These are phyloP conservation scores for Pandemis cinnamomeana DNA, from an alignment of 2,888 invertebrate species.

Conservation along the genomic window DNA sequence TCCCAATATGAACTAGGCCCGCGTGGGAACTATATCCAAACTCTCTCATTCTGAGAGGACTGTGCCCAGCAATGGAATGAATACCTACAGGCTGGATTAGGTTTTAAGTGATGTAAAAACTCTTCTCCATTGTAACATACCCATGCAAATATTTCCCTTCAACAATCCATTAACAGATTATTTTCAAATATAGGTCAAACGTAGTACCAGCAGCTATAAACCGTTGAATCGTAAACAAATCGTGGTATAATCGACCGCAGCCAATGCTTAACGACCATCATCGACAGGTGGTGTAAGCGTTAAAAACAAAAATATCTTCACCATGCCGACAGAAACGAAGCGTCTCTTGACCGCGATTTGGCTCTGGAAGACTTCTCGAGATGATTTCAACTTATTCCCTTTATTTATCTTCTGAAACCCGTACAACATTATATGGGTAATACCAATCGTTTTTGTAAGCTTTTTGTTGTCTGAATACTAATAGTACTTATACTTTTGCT, in stretches of 20 bases:
- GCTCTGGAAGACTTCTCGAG: constrained; percentile 3
- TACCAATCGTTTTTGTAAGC: not conserved
- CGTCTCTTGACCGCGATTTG: constrained; percentile 12
- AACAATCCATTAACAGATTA: constrained; percentile 32
- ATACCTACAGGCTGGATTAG: no score
- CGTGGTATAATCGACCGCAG: constrained; percentile 25
- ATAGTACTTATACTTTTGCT: no score
- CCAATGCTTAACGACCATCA: constrained; percentile 38
- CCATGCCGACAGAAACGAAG: constrained; percentile 9
- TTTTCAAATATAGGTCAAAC: constrained; percentile 39
- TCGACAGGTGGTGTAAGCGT: constrained; percentile 32
- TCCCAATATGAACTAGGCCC: no score
- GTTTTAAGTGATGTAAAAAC: not conserved
- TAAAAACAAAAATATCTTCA: constrained; percentile 28
- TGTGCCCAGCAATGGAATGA: not conserved
- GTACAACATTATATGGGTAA: not conserved
- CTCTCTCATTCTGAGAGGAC: no score
- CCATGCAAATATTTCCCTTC: constrained; percentile 9
- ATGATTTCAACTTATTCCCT: not conserved
- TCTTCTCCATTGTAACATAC: not conserved
- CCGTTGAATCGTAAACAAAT: constrained; percentile 38
- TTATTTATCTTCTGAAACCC: not conserved
- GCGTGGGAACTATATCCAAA: no score
- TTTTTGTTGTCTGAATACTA: no score
- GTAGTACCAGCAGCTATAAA: constrained; percentile 34